These are phyloP conservation scores for Erythrocercus mccallii DNA, from an alignment of 2,113 vertebrate genomes.

Conservation along the genomic window DNA sequence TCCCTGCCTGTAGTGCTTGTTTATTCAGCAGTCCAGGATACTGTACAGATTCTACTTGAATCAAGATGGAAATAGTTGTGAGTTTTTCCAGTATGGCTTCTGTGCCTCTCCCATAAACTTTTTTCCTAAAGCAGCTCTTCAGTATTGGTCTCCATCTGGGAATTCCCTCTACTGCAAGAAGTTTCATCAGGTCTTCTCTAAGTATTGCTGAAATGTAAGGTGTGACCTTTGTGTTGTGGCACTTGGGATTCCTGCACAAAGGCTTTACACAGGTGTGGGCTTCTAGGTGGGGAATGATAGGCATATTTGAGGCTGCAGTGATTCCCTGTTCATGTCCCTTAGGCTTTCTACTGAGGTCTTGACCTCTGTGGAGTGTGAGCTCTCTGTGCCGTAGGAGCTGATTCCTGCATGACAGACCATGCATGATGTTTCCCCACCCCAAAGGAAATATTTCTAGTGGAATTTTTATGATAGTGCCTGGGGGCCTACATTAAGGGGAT, in stretches of 20 bases:
- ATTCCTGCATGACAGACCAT: background rate
- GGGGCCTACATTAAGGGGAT: background rate
- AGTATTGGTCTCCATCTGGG: background rate
- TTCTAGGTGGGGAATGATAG: background rate
- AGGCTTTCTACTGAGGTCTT: background rate
- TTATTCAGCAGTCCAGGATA: background rate
- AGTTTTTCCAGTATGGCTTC: background rate
- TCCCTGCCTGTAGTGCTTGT: background rate
- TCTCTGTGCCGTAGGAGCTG: background rate
- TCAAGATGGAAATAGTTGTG: background rate
- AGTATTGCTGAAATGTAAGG: background rate
- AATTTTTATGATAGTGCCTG: constrained; percentile 35
- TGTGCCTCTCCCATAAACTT: background rate
- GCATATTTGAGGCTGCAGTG: background rate
- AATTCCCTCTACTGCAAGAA: background rate
- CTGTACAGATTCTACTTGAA: background rate
- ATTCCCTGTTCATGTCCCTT: background rate
- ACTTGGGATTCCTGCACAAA: background rate
- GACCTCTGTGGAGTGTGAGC: background rate
- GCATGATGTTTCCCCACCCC: constrained; percentile 37
- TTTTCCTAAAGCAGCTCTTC: background rate
- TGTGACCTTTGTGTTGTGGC: background rate
- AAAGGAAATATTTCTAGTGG: constrained; percentile 34
- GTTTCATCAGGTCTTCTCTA: background rate
- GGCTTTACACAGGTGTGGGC: background rate